Conservation (phyloP, 2,797 vertebrate species). For the Poliocrania exsul region DNA sequence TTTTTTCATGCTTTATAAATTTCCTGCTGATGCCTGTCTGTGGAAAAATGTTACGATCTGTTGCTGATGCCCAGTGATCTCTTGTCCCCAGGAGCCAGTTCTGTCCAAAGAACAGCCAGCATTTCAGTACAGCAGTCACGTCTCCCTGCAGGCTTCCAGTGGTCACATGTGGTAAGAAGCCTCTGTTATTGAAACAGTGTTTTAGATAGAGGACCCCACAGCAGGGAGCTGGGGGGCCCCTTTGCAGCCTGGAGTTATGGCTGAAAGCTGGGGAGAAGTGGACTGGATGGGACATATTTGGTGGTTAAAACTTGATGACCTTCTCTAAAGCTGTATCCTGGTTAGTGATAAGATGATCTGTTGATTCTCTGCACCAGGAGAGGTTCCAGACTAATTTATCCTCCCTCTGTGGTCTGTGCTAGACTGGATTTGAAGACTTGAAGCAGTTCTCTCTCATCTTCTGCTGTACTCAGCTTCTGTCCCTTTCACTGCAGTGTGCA, state of each 20-base stretch:
- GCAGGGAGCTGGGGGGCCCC: neutral
- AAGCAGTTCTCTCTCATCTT: neutral
- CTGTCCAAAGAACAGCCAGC: constrained; percentile 97
- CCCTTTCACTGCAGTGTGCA: neutral
- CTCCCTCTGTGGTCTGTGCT: neutral
- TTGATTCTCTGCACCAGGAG: neutral
- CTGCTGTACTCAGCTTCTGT: neutral
- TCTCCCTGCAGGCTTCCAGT: constrained; percentile 95
- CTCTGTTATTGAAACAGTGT: neutral
- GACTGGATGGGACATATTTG: neutral
- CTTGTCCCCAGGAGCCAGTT: constrained; percentile 88
- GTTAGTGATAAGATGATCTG: neutral
- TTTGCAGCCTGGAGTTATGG: neutral
- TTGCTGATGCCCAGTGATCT: neutral
- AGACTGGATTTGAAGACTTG: neutral
- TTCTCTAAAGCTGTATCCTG: neutral
- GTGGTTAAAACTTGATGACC: neutral
- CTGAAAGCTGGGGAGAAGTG: neutral
- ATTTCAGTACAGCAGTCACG: constrained; percentile 98
- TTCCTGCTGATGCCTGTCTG: neutral
- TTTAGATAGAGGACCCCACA: neutral
- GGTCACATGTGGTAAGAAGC: constrained; percentile 95
- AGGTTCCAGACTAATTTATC: neutral
- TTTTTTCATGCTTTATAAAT: neutral
- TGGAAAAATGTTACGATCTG: neutral